phyloP scores from a whole-genome alignment of 2,888 invertebrate species.

The Caenorhabditis afra region DNA sequence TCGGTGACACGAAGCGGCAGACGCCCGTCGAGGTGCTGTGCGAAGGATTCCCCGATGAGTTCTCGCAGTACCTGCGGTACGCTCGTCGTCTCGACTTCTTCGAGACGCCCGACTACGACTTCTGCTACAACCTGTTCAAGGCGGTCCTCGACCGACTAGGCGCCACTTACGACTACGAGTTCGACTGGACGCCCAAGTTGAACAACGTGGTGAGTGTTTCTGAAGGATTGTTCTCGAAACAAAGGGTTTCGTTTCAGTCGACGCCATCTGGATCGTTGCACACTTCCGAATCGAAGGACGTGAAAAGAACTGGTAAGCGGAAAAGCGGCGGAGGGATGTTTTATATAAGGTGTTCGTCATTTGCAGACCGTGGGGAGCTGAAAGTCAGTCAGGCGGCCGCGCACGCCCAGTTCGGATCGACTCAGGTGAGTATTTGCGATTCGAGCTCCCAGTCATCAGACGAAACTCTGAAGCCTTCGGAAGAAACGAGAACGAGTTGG shows the following conservation, averaged over 20 bases:
- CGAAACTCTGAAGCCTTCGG: too few relatives aligned
- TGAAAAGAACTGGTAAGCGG: constrained; percentile 56
- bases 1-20: constrained; percentile 99
- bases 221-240: neutral
- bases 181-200: constrained; percentile 80
- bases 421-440: constrained; percentile 69
- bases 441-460: neutral
- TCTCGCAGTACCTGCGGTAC: constrained; percentile 97
- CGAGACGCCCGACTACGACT: constrained; percentile 99
- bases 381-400: constrained; percentile 56
- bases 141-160: constrained; percentile 75
- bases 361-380: constrained; percentile 67
- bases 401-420: constrained; percentile 77
- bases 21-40: constrained; percentile 95
- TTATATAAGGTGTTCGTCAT: neutral
- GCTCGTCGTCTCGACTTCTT: constrained; percentile 97
- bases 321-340: neutral
- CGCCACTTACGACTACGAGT: constrained; percentile 80
- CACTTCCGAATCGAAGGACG: constrained; percentile 71
- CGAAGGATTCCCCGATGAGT: constrained; percentile 90
- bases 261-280: constrained; percentile 80
- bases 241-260: constrained; percentile 72
- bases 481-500: too few relatives aligned
- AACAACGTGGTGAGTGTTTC: constrained; percentile 75
- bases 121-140: constrained; percentile 83